Percentiles rank a stretch among this genome's conserved stretches.
Conservation (phyloP, 2,113 vertebrate genomes). For the Datnioides undecimradiatus region DNA sequence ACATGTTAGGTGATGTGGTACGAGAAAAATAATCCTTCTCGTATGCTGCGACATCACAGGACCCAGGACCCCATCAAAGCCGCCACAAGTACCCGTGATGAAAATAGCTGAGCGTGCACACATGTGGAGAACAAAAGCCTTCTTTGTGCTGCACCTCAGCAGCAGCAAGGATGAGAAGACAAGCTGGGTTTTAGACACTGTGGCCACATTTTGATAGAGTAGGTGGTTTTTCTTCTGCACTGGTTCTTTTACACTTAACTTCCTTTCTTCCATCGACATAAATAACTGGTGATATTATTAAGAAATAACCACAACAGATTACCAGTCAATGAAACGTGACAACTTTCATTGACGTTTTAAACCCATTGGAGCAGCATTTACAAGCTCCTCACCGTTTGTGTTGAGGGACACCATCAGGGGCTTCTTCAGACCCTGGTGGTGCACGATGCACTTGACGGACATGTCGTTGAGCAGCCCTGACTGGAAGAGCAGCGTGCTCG, state of each 20-base stretch:
- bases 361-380: not conserved
- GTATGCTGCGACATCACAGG: constrained; percentile 22
- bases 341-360: not conserved
- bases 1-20: constrained; percentile 26
- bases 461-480: constrained; percentile 56
- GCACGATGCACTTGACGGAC: constrained; percentile 75
- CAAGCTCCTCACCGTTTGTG: constrained; percentile 51
- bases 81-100: constrained; percentile 52
- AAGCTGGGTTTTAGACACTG: not conserved
- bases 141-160: not conserved
- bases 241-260: not conserved
- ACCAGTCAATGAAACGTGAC: no score
- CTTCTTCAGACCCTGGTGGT: constrained; percentile 76
- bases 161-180: not conserved
- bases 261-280: not conserved
- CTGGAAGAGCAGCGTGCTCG: constrained; percentile 78
- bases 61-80: constrained; percentile 48
- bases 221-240: not conserved
- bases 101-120: constrained; percentile 47
- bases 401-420: constrained; percentile 65
- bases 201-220: not conserved
- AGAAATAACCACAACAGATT: no score
- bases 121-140: constrained; percentile 23
- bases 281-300: no score
- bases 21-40: constrained; percentile 6